Evolutionary conservation across 2,888 invertebrate species (phyloP), one percentile per base, ranked within the genome.

Genomic region (Lypha dubia): DNA sequence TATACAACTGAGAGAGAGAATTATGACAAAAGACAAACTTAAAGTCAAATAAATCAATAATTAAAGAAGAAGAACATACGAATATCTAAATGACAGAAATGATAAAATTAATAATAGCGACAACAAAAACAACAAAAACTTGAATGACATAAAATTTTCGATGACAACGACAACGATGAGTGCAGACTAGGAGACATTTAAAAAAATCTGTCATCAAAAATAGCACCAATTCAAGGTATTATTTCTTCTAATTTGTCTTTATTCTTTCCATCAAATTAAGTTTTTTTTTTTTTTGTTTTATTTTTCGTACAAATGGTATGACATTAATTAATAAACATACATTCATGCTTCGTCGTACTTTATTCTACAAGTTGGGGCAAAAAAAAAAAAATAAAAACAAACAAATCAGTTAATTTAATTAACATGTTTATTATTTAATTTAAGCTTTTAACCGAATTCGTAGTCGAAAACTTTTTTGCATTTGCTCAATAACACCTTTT

Each of bases 1-100:
- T 28, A 2, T 46, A 49, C n/a, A 49, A 11, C 24, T 28, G 17
- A 32, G 24, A 46, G 22, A 73, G 28, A 65, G 22, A 49, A 65
- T 41, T 53, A 32, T 53, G 15, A 76, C 51, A 56, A 56, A 63
- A 71, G 44, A 65, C 32, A 41, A 41, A 51, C 63, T 74, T 70
- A 51, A 84, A 65, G 65, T 75, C 70, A 84, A 83, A 79, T 79
- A 75, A 84, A 84, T 84, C 79, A 84, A 84, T 84, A 84, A 65
- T 38, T 35, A 79, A 75, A 77, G 17, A 68, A 60, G 22, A 4
- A 63, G 38, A 53, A 63, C 49, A 22, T 67, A 65, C 35, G 13
- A 53, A 49, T 60, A 35, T 56, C 32, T 76, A 35, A 41, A 32
- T 70, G 51, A 60, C 67, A 68, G 41, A 9, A 63, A 24, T n/a